A percentile compares a stretch with the other conserved stretches of the same genome.
Conservation (phyloP, 2,797 vertebrate genomes). For the Taeniopygia guttata region DNA sequence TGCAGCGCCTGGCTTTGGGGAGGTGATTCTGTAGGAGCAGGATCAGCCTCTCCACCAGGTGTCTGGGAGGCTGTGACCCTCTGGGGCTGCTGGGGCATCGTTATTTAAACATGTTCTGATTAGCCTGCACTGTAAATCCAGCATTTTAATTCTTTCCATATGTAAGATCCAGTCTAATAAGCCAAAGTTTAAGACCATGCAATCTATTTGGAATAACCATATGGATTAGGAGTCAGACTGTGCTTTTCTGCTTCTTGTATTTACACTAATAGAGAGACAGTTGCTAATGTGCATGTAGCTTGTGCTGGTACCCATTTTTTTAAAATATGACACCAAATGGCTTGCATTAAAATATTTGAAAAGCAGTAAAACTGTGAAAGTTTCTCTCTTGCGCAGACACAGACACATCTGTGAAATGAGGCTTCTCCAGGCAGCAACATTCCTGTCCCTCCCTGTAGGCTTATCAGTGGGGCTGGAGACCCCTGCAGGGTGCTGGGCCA, state of each 20-base stretch:
- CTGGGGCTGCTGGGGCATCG: constrained; percentile 23
- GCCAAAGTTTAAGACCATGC: constrained; percentile 54
- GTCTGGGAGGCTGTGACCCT: constrained; percentile 52
- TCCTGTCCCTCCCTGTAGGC: background rate
- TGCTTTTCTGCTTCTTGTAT: constrained; percentile 58
- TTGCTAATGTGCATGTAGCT: constrained; percentile 39
- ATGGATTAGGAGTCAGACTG: constrained; percentile 57
- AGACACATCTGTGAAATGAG: constrained; percentile 5
- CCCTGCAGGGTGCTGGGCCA: background rate
- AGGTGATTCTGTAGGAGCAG: background rate
- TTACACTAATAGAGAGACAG: constrained; percentile 26
- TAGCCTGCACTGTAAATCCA: constrained; percentile 54
- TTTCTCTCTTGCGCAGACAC: background rate
- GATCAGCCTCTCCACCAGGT: constrained; percentile 26
- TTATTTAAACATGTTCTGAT: constrained; percentile 55
- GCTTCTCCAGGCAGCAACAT: background rate
- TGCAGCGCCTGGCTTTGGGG: background rate
- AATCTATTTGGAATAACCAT: constrained; percentile 58
- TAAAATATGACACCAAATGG: constrained; percentile 56
- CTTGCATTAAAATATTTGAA: constrained; percentile 57
- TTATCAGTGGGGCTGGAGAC: background rate
- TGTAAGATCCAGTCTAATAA: constrained; percentile 50
- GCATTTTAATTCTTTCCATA: constrained; percentile 64
- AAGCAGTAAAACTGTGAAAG: constrained; percentile 49
- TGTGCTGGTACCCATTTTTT: constrained; percentile 38